Base-by-base conservation (phyloP, 2,113 vertebrate genomes). In the Gobiocypris rarus region DNA sequence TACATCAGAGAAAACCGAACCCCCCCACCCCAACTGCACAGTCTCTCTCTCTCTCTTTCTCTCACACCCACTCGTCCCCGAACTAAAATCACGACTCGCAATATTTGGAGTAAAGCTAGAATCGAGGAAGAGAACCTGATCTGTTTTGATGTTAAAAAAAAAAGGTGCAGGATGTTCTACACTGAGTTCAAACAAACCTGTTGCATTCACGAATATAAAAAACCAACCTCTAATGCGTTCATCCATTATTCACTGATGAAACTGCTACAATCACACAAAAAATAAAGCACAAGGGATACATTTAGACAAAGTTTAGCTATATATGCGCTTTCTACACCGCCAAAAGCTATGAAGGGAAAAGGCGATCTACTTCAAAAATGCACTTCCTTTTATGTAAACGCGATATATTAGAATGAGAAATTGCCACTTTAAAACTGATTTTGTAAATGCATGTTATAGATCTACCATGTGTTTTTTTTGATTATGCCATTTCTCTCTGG, bases 1-100 rank as follows among this genome's bases (percentile, higher is more conserved):
- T 85, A 80, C 76, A 81, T 81, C 54, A 85, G 84, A 85, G 76
- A 81, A 77, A 80, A 75, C 19, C 45, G 41, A 43, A 24, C 11
- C 43, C 34, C 9, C 4, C 59, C 34, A 69, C 26, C 31, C 43
- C 31, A 56, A 22, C 59, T 41, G 4, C 28, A 48, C 19, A 26
- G 28, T 28, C 14, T 85, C 22, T 61, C 9, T 61, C 28, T 69
- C 41, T 24, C 71, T 69, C 31, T 75, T 15, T 41, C 26, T 75
- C 61, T 71, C 74, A 54, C 74, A 22, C 65, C 81, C 85, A 86
- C 81, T 43, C 63, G 10, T 54, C 24, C 38, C 28, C 17, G 14
- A 34, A 61, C 10, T 11, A 79, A 67, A 83, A 67, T 61, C 81
- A 79, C 54, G 48, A 83, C 59, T 76, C 38, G 28, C 26, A 38